These are phyloP conservation scores for Spilarctia lutea DNA, from an alignment of 2,888 invertebrate species.

Conservation along the genomic window DNA sequence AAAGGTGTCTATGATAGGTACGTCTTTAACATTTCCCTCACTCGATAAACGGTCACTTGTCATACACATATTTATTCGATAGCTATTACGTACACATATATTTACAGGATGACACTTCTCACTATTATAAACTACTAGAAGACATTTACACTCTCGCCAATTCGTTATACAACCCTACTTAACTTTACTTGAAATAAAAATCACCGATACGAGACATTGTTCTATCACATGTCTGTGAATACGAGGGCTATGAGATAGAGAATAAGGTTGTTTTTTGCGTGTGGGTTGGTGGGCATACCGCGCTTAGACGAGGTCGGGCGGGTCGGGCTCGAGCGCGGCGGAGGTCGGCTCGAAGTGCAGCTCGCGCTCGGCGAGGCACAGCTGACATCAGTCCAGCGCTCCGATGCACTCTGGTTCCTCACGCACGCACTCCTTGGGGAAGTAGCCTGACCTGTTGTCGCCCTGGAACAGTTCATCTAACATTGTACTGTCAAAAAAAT, in stretches of 20 bases:
- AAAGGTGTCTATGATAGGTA: background rate
- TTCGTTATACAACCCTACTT: slow-evolving; percentile 25
- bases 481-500: background rate
- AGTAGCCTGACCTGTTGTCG: slow-evolving; percentile 89
- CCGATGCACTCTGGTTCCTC: slow-evolving; percentile 87
- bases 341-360: slow-evolving; percentile 57
- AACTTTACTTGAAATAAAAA: slow-evolving; percentile 6
- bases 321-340: slow-evolving; percentile 33
- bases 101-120: slow-evolving; percentile 18
- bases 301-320: slow-evolving; percentile 53
- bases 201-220: background rate
- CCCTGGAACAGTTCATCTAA: slow-evolving; percentile 58
- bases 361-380: slow-evolving; percentile 81
- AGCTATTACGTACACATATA: slow-evolving; percentile 6
- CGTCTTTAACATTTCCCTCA: background rate
- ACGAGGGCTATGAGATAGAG: background rate
- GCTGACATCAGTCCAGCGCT: slow-evolving; percentile 83
- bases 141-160: slow-evolving; percentile 17
- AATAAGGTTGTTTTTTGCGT: background rate
- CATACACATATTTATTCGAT: background rate
- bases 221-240: background rate
- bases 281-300: background rate
- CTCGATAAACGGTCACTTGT: background rate
- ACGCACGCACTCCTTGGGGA: slow-evolving; percentile 92
- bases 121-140: slow-evolving; percentile 2